Percentiles rank a stretch among this genome's conserved stretches.
Conservation (phyloP, 2,797 vertebrate genomes). For the Sandelia bainsii region DNA sequence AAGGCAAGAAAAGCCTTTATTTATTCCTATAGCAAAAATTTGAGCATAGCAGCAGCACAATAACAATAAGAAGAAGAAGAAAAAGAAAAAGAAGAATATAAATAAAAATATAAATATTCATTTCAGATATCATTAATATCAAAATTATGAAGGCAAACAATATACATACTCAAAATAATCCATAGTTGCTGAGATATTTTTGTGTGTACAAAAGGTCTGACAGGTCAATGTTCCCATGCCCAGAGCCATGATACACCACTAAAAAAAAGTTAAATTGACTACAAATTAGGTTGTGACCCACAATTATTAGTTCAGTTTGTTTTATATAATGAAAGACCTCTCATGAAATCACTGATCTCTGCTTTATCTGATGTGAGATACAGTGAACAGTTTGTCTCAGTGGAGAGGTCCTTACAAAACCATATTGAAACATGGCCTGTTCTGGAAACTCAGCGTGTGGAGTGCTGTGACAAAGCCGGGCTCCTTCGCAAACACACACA, state of each 20-base stretch:
- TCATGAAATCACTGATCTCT: no score
- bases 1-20: neutral
- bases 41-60: neutral
- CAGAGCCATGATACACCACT: neutral
- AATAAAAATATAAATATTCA: neutral
- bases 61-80: no score
- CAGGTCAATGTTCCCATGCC: neutral
- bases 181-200: neutral
- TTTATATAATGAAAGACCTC: neutral
- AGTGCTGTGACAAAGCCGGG: conserved; percentile 63
- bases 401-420: conserved; percentile 56
- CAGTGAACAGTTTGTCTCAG: conserved; percentile 31
- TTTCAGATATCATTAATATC: neutral
- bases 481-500: conserved; percentile 57
- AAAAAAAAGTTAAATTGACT: neutral
- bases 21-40: neutral
- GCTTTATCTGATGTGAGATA: neutral
- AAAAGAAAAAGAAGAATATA: neutral
- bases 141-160: neutral
- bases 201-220: neutral
- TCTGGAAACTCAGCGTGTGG: conserved; percentile 69
- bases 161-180: neutral
- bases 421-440: conserved; percentile 62
- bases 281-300: neutral
- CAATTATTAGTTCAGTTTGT: neutral